These are phyloP conservation scores for Aphidoletes aphidimyza DNA, from an alignment of 2,888 invertebrate species.

Conservation along the genomic window DNA sequence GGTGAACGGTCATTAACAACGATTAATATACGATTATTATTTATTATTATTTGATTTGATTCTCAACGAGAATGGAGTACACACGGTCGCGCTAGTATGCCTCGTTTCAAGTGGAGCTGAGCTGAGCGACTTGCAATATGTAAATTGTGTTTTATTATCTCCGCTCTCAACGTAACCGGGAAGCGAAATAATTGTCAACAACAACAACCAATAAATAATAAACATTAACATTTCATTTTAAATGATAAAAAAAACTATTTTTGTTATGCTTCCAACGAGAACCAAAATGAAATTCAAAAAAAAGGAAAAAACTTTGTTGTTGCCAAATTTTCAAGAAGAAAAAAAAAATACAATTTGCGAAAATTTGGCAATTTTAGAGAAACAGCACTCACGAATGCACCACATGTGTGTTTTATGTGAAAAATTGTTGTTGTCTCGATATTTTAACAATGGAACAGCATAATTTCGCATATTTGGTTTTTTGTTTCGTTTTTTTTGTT, in stretches of 20 bases:
- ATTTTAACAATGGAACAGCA: background rate
- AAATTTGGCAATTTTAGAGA: constrained; percentile 18
- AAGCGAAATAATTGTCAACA: background rate
- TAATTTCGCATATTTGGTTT: background rate
- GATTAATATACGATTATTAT: background rate
- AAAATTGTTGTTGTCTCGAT: background rate
- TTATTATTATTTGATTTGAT: no score
- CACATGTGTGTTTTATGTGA: background rate
- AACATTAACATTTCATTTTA: constrained; percentile 1
- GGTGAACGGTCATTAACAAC: background rate
- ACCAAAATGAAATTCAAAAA: constrained; percentile 13
- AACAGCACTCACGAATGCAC: constrained; percentile 31
- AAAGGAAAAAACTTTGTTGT: background rate
- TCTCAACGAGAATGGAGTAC: background rate
- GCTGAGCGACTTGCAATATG: no score
- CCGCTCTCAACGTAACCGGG: background rate
- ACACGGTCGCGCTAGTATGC: constrained; percentile 12
- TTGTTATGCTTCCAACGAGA: background rate
- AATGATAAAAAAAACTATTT: background rate
- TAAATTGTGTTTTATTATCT: background rate
- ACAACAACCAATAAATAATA: background rate
- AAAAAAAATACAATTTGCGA: no score
- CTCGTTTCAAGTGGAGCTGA: no score
- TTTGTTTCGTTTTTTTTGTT: background rate
- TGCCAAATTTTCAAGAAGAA: constrained; percentile 4